These are phyloP conservation scores for Aricia artaxerxes DNA, from an alignment of 2,888 invertebrate species.

Conservation along the genomic window DNA sequence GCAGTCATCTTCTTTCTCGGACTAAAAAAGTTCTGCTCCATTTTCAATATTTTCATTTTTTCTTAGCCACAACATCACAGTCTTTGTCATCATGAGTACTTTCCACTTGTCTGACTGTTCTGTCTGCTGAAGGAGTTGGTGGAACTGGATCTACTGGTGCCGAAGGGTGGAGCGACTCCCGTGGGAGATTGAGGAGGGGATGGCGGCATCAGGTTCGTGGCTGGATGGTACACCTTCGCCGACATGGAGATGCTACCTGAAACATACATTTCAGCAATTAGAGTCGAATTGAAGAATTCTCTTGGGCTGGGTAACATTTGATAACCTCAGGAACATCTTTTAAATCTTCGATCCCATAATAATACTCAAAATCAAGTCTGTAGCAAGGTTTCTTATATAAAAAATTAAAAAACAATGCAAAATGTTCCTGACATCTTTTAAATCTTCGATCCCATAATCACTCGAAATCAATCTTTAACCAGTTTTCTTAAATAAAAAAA, in stretches of 20 bases:
- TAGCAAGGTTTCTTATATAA: too few relatives aligned
- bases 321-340: too few relatives aligned
- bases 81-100: conserved; percentile 49
- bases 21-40: neutral
- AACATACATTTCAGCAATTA: conserved; percentile 42
- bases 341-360: too few relatives aligned
- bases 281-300: neutral
- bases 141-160: conserved; percentile 40
- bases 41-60: neutral
- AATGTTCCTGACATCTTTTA: too few relatives aligned
- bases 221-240: conserved; percentile 70
- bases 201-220: conserved; percentile 67
- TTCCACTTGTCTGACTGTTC: conserved; percentile 59
- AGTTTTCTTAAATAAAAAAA: too few relatives aligned
- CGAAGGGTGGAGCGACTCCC: conserved; percentile 52
- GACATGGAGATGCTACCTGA: conserved; percentile 62
- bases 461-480: too few relatives aligned
- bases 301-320: neutral
- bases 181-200: conserved; percentile 61
- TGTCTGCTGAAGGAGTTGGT: conserved; percentile 55
- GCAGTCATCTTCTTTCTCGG: neutral
- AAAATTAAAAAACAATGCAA: too few relatives aligned
- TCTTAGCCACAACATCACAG: neutral
- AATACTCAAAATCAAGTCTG: too few relatives aligned
- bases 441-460: too few relatives aligned